Conservation (phyloP, 2,113 vertebrate species). For the Himantopus leucocephalus region DNA sequence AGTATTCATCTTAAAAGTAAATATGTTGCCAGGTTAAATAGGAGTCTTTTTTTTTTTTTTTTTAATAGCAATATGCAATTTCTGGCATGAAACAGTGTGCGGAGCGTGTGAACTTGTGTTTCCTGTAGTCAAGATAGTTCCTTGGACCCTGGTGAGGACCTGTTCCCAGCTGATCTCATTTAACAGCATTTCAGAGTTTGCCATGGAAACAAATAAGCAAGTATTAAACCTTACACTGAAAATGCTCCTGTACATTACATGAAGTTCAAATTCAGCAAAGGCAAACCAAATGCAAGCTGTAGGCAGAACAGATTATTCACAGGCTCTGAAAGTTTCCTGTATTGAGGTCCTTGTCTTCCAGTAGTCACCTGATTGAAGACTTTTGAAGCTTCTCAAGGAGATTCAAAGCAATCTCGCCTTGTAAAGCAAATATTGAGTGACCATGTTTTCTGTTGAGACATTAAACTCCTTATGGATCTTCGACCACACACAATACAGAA, state of each 20-base stretch:
- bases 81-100: background rate
- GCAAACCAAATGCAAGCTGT: background rate
- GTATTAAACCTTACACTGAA: background rate
- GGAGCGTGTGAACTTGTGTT: background rate
- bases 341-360: background rate
- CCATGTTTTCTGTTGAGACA: background rate
- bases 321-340: background rate
- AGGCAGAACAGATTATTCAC: background rate
- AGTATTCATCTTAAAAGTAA: background rate
- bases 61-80: background rate
- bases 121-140: background rate
- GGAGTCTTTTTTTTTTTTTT: background rate
- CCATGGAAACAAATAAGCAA: background rate
- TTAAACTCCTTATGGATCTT: background rate
- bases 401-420: background rate
- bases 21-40: background rate
- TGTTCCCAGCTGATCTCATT: background rate
- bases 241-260: background rate
- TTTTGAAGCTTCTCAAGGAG: background rate
- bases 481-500: background rate
- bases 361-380: background rate
- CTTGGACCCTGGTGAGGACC: background rate
- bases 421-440: background rate
- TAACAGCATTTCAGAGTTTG: background rate
- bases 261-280: background rate